phyloP scores from a whole-genome alignment of 1,140 invertebrate species.

The Littorina saxatilis region DNA sequence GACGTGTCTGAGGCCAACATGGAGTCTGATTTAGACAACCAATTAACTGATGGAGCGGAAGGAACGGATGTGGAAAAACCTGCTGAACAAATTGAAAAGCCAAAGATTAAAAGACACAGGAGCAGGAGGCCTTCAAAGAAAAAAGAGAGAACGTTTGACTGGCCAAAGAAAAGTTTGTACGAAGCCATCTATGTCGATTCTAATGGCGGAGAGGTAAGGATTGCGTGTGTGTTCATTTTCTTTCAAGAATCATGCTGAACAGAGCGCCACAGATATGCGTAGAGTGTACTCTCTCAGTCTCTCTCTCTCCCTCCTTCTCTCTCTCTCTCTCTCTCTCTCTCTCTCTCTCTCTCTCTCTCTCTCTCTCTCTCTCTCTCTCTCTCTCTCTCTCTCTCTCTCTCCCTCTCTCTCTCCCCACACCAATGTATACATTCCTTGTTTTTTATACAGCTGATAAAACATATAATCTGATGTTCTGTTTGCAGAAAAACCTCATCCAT shows the following conservation, averaged over 20 bases:
- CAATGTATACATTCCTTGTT: too few species aligned
- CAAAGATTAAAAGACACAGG: neutral
- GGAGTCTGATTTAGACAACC: neutral
- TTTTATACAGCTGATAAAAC: too few species aligned
- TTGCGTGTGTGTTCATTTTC: too few species aligned
- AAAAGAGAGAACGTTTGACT: constrained; percentile 51
- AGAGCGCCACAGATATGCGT: too few species aligned
- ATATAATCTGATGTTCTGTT: constrained; percentile 40
- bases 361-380: too few species aligned
- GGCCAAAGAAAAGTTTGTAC: constrained; percentile 62
- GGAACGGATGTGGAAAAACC: neutral
- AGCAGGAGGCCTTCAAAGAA: neutral
- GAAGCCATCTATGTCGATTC: constrained; percentile 50
- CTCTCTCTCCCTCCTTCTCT: too few species aligned
- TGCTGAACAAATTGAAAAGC: constrained; percentile 15
- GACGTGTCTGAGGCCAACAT: constrained; percentile 1
- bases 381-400: too few species aligned
- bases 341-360: too few species aligned
- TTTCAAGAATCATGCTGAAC: too few species aligned
- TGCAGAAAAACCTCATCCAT: constrained; percentile 71
- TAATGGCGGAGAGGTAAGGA: neutral
- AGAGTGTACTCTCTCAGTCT: too few species aligned
- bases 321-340: too few species aligned
- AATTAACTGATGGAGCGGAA: neutral
- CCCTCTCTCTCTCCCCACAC: too few species aligned